Base-by-base conservation (phyloP, 2,797 vertebrate genomes). In the Bryconaethiops microstoma region DNA sequence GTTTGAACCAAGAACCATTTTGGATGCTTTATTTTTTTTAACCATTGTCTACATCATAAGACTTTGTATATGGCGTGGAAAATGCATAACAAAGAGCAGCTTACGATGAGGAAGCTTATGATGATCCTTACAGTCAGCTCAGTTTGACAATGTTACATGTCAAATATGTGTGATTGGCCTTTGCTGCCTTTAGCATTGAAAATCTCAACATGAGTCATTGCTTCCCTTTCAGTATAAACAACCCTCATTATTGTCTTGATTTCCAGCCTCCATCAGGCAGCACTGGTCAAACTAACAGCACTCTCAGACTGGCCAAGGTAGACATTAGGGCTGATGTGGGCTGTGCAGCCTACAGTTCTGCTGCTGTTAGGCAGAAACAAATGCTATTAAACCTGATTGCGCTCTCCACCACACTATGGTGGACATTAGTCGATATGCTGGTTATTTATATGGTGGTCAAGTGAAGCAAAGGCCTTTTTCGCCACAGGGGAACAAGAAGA, bases 341-440 rank as follows among this genome's bases (percentile, higher is more conserved):
- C 83, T 88, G 85, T 88, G 88, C 83, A 89, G 90, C 65, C 72
- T 65, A 77, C 42, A 82, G 78, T 76, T 78, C 84, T 63, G 70
- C 71, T 25, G 88, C 83, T 78, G 73, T 82, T 60, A 90, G 85
- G 87, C 90, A 91, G 91, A 92, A 93, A 92, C 90, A 91, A 86
- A 85, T 84, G 90, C 93, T 90, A 92, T 94, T 95, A 94, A 91
- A 89, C 87, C 91, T 94, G 92, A 95, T 95, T 94, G 92, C 88
- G 89, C 93, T 93, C 91, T 93, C 87, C 87, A 86, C 91, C 90
- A 91, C 91, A 89, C 89, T 88, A 90, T 88, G 89, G 89, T 91
- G 88, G 89, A 91, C 90, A 91, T 94, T 92, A 92, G 88, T 87
- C 91, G 92, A 93, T 94, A 92, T 77, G 85, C 83, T 88, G 92